Evolutionary conservation across 2,888 invertebrate genomes (phyloP), one percentile per base, ranked within the genome.

Genomic region (Coelogynopora nodosa): DNA sequence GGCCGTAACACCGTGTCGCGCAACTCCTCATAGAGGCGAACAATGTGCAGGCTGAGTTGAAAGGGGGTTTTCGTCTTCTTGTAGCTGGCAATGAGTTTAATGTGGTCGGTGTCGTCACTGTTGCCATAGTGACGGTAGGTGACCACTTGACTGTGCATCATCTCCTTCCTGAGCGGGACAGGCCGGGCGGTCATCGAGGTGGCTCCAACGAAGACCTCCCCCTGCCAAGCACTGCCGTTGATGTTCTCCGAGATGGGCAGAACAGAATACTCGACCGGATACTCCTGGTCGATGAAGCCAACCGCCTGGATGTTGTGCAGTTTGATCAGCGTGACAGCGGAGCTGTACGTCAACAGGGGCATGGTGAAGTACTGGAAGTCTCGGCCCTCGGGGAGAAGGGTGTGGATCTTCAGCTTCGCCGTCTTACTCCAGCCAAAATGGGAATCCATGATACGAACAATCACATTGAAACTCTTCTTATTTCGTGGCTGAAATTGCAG

Each of bases 261-360:
- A 67, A 85, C 28, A n/a, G 13, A 0, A 30, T 67, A 85, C 2
- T n/a, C 27, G 2, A 85, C 67, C 18, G 74, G 74, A 74, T 49
- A 49, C 31, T 84, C 67, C 31, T n/a, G 67, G 26, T 67, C 67
- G 29, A 85, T 67, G 10, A 67, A 18, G 1, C 85, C 85, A 27
- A 85, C 67, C 27, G 74, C 67, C 30, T 85, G 85, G 30, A 85
- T 85, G 30, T 85, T 85, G 67, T 23, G 67, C 30, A 26, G 30
- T 26, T 49, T 26, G 27, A 85, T 23, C 1, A 29, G 67, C 0
- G 80, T 74, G 23, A 23, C 31, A 23, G 86, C 67, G 1, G 30
- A 82, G 23, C 67, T 86, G 80, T 86, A 86, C 0, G 82, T 83
- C 5, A 30, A 27, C 28, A 85, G 27, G 1, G 86, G 86, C 26